Conservation (phyloP, 1,140 invertebrate species). For the Papilio dardanus region DNA sequence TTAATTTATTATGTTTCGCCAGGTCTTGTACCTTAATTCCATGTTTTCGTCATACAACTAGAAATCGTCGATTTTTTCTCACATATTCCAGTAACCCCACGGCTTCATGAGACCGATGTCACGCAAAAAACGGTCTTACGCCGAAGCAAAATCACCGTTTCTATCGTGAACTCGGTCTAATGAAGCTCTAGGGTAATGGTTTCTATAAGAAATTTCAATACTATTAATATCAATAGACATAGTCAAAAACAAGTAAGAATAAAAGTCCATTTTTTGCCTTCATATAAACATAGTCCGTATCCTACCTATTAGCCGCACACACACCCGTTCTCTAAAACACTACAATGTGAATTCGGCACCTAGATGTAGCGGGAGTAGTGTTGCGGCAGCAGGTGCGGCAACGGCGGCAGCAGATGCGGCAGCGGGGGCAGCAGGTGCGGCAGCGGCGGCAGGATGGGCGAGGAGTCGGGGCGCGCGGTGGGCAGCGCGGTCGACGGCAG, state of each 20-base stretch:
- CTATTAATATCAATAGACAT: neutral
- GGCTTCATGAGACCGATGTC: too few species aligned
- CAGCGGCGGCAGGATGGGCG: neutral
- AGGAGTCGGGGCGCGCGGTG: neutral
- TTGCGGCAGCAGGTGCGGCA: conserved; percentile 26
- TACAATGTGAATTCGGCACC: conserved; percentile 47
- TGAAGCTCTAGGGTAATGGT: too few species aligned
- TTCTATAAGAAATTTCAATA: neutral
- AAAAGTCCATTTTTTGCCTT: neutral
- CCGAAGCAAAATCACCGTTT: too few species aligned
- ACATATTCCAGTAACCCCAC: neutral
- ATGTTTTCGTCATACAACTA: neutral
- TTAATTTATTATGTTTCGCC: neutral
- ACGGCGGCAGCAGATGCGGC: conserved; percentile 12
- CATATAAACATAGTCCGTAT: neutral
- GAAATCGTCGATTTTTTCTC: neutral
- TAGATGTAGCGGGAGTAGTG: conserved; percentile 40
- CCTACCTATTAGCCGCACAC: neutral
- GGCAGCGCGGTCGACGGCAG: neutral
- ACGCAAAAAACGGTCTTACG: too few species aligned
- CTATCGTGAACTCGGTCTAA: too few species aligned
- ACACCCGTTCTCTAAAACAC: too few species aligned
- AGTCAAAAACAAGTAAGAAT: neutral
- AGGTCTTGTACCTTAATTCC: neutral
- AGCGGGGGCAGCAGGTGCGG: neutral